Percentiles rank a stretch among this genome's conserved stretches.
phyloP scores from a whole-genome alignment of 2,113 vertebrate species.

The Odocoileus hemionus region DNA sequence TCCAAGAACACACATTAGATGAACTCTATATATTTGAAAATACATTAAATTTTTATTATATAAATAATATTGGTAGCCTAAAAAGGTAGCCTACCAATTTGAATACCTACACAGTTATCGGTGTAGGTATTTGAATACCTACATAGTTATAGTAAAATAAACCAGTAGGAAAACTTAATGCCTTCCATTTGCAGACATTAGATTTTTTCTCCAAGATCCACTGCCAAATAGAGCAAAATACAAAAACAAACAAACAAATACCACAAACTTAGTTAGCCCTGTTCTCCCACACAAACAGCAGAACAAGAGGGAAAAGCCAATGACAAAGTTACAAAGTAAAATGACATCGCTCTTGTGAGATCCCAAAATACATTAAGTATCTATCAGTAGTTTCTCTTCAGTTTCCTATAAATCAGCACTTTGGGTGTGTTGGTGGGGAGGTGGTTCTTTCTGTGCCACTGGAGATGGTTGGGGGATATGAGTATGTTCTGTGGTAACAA shows the following conservation, averaged over 20 bases:
- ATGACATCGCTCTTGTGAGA: neutral
- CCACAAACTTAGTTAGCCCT: neutral
- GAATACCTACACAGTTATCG: neutral
- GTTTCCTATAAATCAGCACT: neutral
- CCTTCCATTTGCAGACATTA: neutral
- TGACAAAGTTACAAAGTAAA: neutral
- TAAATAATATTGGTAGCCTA: neutral
- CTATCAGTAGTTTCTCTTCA: neutral
- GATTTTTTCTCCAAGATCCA: neutral
- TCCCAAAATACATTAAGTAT: neutral
- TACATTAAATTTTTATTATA: neutral
- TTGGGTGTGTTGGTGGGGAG: neutral
- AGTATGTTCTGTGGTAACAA: neutral
- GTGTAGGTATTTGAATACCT: neutral
- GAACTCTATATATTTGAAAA: neutral
- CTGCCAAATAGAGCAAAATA: neutral
- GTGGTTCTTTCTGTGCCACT: neutral
- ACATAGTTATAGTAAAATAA: neutral
- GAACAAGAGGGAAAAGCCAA: neutral
- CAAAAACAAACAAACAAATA: neutral
- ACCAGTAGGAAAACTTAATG: neutral
- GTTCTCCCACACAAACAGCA: neutral
- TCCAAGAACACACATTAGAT: constrained; percentile 6
- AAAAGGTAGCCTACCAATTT: neutral
- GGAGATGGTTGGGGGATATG: neutral